Evolutionary conservation across 2,888 invertebrate species (phyloP).

Genomic region (Pollenia labialis): DNA sequence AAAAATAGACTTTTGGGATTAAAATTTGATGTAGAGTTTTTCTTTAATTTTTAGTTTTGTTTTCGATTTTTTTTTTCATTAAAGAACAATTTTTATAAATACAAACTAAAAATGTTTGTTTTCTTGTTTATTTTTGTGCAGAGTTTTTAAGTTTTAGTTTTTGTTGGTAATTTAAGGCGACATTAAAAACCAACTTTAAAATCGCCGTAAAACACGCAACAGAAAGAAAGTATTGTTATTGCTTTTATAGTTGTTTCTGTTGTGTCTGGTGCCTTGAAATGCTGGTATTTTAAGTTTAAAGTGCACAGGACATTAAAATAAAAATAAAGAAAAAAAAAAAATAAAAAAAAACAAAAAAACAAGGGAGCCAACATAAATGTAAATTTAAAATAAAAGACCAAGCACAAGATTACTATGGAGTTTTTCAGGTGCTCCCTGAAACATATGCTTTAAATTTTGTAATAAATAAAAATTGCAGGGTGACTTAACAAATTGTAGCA

Average conservation of each 20-base stretch:
- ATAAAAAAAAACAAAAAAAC: neutral
- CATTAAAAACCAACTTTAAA: slow-evolving; percentile 67
- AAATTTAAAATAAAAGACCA: neutral
- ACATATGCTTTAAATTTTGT: slow-evolving; percentile 57
- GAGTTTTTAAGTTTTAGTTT: slow-evolving; percentile 49
- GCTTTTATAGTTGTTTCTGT: slow-evolving; percentile 31
- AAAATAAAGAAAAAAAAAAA: neutral
- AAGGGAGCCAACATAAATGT: neutral
- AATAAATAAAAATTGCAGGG: slow-evolving; percentile 61
- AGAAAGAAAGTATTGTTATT: slow-evolving; percentile 19
- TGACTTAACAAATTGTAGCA: slow-evolving; percentile 42
- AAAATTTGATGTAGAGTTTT: slow-evolving; percentile 6
- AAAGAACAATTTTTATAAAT: neutral
- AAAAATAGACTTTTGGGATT: slow-evolving; percentile 30
- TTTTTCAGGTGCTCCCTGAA: slow-evolving; percentile 51
- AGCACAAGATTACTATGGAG: slow-evolving; percentile 19
- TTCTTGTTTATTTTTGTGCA: slow-evolving; percentile 5
- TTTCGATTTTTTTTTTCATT: neutral
- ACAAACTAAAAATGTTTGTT: slow-evolving; percentile 27
- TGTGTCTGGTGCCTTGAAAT: slow-evolving; percentile 48
- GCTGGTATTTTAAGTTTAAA: slow-evolving; percentile 47
- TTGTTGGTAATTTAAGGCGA: slow-evolving; percentile 67
- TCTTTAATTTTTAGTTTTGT: neutral
- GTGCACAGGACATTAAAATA: slow-evolving; percentile 59
- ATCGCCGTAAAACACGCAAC: slow-evolving; percentile 71